A percentile compares a stretch with the other conserved stretches of the same genome.
These are phyloP conservation scores for Romanogobio albipinnatus DNA, from an alignment of 2,113 vertebrate genomes.

Conservation along the genomic window DNA sequence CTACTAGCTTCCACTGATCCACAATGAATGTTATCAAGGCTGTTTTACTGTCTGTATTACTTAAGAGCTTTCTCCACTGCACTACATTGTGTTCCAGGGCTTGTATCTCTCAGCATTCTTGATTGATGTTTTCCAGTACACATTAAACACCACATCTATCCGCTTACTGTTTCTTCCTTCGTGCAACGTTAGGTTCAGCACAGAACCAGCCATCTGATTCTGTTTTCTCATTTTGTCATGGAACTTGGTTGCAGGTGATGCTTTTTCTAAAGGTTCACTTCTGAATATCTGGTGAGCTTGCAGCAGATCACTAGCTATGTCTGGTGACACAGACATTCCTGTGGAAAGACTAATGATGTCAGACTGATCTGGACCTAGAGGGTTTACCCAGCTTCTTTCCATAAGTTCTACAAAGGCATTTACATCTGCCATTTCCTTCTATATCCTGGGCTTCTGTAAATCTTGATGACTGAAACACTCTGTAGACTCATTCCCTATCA, in stretches of 20 bases:
- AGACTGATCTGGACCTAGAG: too few relatives aligned
- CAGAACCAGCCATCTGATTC: not conserved
- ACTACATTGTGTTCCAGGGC: constrained; percentile 15
- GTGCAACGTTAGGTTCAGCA: not conserved
- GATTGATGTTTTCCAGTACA: constrained; percentile 26
- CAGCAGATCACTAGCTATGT: not conserved
- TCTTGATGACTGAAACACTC: not conserved
- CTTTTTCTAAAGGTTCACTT: not conserved
- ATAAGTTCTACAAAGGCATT: too few relatives aligned
- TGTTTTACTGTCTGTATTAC: not conserved
- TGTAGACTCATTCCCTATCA: not conserved
- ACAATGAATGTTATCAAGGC: not conserved
- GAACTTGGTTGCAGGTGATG: not conserved
- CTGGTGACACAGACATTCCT: too few relatives aligned
- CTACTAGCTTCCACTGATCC: not conserved
- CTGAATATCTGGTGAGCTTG: not conserved
- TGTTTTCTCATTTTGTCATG: not conserved
- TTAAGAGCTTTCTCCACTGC: not conserved
- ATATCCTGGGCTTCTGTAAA: not conserved
- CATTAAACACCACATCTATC: not conserved
- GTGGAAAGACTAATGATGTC: too few relatives aligned
- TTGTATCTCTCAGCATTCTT: constrained; percentile 33
- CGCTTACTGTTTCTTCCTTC: not conserved
- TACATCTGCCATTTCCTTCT: too few relatives aligned
- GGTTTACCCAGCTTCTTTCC: too few relatives aligned